Evolutionary conservation across 1,140 invertebrate species (phyloP).

Genomic region (Lordiphosa collinella): DNA sequence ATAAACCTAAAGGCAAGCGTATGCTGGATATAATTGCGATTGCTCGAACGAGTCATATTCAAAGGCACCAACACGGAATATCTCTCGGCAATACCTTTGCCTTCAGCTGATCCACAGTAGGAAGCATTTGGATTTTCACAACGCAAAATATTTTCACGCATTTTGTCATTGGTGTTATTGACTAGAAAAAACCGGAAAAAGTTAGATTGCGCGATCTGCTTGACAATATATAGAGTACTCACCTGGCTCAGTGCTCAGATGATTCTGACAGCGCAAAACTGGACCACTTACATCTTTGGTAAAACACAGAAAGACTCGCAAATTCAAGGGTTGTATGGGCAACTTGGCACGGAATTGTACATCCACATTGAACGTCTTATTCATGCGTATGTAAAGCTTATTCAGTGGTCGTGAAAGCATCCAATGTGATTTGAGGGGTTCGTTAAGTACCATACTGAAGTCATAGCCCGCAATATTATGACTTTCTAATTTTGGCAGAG

Average conservation of each 20-base stretch:
- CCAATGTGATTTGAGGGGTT: slow-evolving; percentile 54
- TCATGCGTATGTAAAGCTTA: slow-evolving; percentile 66
- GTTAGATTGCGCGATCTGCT: background rate
- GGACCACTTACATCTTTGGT: slow-evolving; percentile 67
- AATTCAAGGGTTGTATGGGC: slow-evolving; percentile 56
- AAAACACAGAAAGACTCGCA: slow-evolving; percentile 65
- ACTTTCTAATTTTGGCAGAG: slow-evolving; percentile 60
- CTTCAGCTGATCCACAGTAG: slow-evolving; percentile 54
- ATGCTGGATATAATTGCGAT: slow-evolving; percentile 41
- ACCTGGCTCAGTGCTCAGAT: slow-evolving; percentile 64
- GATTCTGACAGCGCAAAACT: slow-evolving; percentile 71
- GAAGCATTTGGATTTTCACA: slow-evolving; percentile 62
- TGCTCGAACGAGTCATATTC: slow-evolving; percentile 39
- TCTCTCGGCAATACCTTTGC: slow-evolving; percentile 70
- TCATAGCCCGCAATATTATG: slow-evolving; percentile 64
- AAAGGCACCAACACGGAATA: slow-evolving; percentile 68
- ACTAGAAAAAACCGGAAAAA: slow-evolving; percentile 7
- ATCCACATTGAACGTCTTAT: slow-evolving; percentile 66
- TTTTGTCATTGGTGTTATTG: slow-evolving; percentile 19
- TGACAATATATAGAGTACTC: background rate
- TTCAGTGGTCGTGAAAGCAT: slow-evolving; percentile 51
- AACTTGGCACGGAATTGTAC: slow-evolving; percentile 54
- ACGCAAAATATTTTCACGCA: slow-evolving; percentile 54
- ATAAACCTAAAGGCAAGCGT: slow-evolving; percentile 68
- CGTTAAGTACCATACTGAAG: slow-evolving; percentile 51